Conservation (phyloP, 2,797 vertebrate genomes). For the Cephalopachus bancanus region DNA sequence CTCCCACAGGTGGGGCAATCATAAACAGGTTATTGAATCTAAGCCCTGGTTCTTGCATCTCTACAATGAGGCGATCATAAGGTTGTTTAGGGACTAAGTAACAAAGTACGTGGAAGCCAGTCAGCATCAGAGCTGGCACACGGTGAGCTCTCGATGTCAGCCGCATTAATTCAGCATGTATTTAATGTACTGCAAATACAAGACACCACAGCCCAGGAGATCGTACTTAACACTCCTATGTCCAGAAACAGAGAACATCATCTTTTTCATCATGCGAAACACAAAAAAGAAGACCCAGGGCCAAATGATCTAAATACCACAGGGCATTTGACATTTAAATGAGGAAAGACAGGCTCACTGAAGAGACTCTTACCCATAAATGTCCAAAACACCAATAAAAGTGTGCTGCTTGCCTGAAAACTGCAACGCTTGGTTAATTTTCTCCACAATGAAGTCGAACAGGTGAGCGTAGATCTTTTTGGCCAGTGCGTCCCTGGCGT, state of each 20-base stretch:
- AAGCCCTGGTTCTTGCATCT: background rate
- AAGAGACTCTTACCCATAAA: slow-evolving; percentile 94
- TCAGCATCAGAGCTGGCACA: rapidly evolving
- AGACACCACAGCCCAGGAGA: background rate
- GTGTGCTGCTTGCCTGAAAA: slow-evolving; percentile 95
- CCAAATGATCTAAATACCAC: background rate
- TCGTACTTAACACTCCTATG: background rate
- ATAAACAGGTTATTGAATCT: rapidly evolving
- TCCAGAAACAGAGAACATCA: background rate
- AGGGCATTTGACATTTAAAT: background rate
- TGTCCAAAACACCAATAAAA: slow-evolving; percentile 99
- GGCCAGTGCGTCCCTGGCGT: slow-evolving; percentile 95
- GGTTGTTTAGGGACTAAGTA: background rate
- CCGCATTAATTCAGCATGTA: background rate
- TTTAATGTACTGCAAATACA: background rate
- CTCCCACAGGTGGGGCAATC: background rate
- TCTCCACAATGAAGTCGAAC: slow-evolving; percentile 95
- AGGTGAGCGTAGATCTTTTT: slow-evolving; percentile 98
- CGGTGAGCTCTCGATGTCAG: background rate
- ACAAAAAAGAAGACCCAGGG: background rate
- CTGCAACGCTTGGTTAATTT: slow-evolving; percentile 94
- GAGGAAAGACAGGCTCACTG: slow-evolving; percentile 51
- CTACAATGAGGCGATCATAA: background rate
- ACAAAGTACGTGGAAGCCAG: background rate
- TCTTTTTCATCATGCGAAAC: background rate